phyloP scores from a whole-genome alignment of 2,797 vertebrate genomes.

The Dipus sagitta region DNA sequence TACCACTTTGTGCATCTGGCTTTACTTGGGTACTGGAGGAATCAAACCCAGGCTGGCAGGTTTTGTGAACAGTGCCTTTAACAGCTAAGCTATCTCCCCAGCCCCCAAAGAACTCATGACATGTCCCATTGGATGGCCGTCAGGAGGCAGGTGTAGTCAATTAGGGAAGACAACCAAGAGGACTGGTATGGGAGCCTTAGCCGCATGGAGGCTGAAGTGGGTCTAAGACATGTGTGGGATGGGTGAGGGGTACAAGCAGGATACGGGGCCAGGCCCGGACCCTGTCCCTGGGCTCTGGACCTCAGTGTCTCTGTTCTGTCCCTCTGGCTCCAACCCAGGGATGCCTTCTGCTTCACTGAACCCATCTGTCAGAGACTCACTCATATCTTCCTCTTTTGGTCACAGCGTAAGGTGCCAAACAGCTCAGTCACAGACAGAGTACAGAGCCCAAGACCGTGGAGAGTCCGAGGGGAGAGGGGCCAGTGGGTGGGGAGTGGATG shows the following conservation, averaged over 20 bases:
- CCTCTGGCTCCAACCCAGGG: neutral
- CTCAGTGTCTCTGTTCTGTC: neutral
- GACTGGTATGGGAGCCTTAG: neutral
- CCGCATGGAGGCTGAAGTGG: neutral
- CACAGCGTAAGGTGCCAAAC: conserved; percentile 9
- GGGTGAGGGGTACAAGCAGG: neutral
- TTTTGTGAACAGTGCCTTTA: too few relatives aligned
- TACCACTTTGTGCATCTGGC: too few relatives aligned
- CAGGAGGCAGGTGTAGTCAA: neutral
- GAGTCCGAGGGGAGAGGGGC: neutral
- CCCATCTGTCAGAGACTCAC: conserved; percentile 63
- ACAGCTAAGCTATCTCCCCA: too few relatives aligned
- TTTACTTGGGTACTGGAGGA: too few relatives aligned
- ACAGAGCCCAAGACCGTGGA: neutral
- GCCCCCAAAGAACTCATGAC: too few relatives aligned
- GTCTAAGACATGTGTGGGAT: neutral
- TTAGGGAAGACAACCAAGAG: neutral
- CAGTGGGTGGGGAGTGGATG: neutral
- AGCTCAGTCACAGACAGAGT: neutral
- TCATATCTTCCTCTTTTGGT: conserved; percentile 80
- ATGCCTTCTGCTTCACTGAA: conserved; percentile 59
- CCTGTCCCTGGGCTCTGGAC: neutral
- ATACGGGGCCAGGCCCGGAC: neutral
- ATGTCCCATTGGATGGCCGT: neutral
- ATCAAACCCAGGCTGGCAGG: too few relatives aligned